These are phyloP conservation scores for Hemibagrus guttatus DNA, from an alignment of 2,797 vertebrate species.

Conservation along the genomic window DNA sequence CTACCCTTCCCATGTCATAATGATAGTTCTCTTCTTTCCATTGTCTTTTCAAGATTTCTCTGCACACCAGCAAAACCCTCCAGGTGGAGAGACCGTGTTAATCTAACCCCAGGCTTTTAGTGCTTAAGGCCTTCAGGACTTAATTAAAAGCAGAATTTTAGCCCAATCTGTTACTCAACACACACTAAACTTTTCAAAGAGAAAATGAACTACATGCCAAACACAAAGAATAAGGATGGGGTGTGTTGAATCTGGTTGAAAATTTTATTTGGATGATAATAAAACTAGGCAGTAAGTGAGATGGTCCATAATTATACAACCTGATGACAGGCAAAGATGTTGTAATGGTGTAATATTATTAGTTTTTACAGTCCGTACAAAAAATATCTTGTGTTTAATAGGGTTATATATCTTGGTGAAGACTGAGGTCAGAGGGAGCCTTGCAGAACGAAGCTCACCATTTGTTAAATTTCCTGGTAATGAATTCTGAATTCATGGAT, in stretches of 20 bases:
- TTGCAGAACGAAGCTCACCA: not conserved
- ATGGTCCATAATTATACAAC: not conserved
- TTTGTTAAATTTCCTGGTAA: not conserved
- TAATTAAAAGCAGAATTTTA: slow-evolving; percentile 40
- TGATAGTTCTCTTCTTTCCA: slow-evolving; percentile 46
- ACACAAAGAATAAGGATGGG: not conserved
- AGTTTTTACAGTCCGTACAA: not conserved
- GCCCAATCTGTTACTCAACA: slow-evolving; percentile 21
- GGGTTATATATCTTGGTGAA: not conserved
- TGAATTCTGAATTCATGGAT: not conserved
- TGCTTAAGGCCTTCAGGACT: slow-evolving; percentile 10
- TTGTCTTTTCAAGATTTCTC: slow-evolving; percentile 37
- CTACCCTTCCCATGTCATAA: slow-evolving; percentile 41
- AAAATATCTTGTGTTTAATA: not conserved
- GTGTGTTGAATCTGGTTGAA: not conserved
- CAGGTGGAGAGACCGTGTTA: slow-evolving; percentile 17
- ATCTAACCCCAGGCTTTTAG: slow-evolving; percentile 34
- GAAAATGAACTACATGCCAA: not conserved
- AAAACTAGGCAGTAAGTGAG: not conserved
- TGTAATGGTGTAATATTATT: not conserved
- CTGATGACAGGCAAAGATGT: not conserved
- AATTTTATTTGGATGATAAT: not conserved
- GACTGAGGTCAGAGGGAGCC: not conserved
- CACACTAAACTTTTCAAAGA: not conserved
- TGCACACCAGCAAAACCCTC: slow-evolving; percentile 10